Base-by-base conservation (phyloP, 2,113 vertebrate genomes). In the Cyprinodon variegatus region DNA sequence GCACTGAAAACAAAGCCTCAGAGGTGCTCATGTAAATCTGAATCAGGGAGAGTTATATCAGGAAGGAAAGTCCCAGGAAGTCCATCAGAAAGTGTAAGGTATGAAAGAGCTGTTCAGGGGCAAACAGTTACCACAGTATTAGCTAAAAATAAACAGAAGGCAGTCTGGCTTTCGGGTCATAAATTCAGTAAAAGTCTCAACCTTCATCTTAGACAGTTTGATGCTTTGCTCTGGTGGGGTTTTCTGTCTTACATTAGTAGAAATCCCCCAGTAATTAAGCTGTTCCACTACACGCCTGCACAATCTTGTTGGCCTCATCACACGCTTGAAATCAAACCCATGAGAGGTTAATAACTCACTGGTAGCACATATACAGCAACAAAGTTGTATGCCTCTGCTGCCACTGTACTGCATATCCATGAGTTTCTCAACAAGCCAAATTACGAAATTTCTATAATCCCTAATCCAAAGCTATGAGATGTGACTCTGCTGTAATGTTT, bases 361-460 rank as follows among this genome's bases (percentile, higher is more conserved):
- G 48, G 46, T 41, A 84, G 75, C 38, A 64, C 15, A 38, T 50
- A 70, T 13, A 73, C 70, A 53, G 17, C 7, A 57, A 64, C 10
- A 29, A 22, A 4, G 22, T 37, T 62, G 11, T 29, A 61, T 17
- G 0, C 46, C 57, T 70, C 3, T 45, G 14, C 38, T 57, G 53
- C 37, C 22, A 7, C 70, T 73, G 29, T 39, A 1, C 53, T 62
- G n/a, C 59, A 43, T 65, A 75, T 81, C 5, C 72, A 11, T 46
- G 50, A 6, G 2, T 57, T 63, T 79, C 60, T n/a, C 53, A 0
- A 46, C 61, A 79, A 50, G 74, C 38, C 59, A 3, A 68, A 68
- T 68, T 74, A 40, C 37, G 75, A 89, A 91, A 85, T 84, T 76
- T 87, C 65, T 62, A 72, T 88, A 88, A 90, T 88, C 83, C 74